Conservation (phyloP, 2,888 invertebrate species). For the Tenodera sinensis region DNA sequence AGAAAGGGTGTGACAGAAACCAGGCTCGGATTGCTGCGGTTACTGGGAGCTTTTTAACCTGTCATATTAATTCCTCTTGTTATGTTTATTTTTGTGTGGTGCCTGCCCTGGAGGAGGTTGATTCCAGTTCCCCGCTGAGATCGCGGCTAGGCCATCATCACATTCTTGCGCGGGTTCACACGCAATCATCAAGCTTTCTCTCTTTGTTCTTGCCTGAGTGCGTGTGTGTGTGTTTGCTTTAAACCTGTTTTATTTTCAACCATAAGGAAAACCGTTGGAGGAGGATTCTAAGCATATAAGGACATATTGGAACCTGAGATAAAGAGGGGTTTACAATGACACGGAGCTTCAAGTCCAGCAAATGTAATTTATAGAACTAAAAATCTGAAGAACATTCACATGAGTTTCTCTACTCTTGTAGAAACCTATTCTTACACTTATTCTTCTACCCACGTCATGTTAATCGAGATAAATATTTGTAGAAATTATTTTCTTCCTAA, state of each 20-base stretch:
- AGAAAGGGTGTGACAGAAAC: background rate
- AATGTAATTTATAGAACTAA: too few relatives aligned
- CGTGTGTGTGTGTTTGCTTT: background rate
- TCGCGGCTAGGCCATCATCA: background rate
- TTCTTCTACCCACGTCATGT: too few relatives aligned
- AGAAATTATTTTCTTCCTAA: too few relatives aligned
- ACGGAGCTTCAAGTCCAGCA: too few relatives aligned
- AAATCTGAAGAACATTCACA: too few relatives aligned
- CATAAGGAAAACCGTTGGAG: background rate
- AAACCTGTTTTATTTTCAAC: background rate
- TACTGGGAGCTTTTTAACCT: background rate
- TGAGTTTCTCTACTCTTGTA: too few relatives aligned
- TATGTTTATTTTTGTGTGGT: background rate
- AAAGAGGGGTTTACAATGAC: too few relatives aligned
- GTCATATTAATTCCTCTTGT: background rate
- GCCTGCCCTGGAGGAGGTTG: background rate
- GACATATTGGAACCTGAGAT: too few relatives aligned
- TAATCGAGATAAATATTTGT: too few relatives aligned
- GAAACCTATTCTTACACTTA: too few relatives aligned
- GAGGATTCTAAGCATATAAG: background rate
- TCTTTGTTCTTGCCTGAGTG: background rate
- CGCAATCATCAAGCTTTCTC: background rate
- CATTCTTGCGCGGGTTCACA: background rate
- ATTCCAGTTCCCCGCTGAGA: background rate
- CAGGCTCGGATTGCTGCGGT: background rate